Evolutionary conservation across 2,113 vertebrate genomes (phyloP).

Genomic region (Tyto alba): DNA sequence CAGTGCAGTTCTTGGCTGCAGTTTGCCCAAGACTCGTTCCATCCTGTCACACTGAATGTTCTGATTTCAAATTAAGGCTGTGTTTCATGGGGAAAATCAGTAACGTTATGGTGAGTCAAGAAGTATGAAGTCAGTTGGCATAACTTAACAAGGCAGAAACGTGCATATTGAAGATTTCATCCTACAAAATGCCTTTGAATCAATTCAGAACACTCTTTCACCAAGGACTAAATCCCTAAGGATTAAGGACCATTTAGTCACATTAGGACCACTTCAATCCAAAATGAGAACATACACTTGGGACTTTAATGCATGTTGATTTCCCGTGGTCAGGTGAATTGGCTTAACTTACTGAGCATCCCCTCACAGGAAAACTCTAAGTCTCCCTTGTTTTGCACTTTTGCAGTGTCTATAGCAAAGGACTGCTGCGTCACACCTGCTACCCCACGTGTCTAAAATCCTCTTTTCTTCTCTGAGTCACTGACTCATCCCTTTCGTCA

Average conservation of each 20-base stretch:
- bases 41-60: not conserved
- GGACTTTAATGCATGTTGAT: not conserved
- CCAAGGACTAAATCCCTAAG: not conserved
- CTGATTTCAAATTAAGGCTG: not conserved
- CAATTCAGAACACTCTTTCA: not conserved
- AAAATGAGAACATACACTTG: not conserved
- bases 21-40: not conserved
- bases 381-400: not conserved
- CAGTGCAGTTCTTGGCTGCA: not conserved
- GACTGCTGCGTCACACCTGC: not conserved
- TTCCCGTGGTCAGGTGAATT: not conserved
- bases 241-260: slow-evolving; percentile 24
- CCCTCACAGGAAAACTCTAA: not conserved
- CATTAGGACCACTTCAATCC: not conserved
- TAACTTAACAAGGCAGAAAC: not conserved
- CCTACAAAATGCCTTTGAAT: not conserved
- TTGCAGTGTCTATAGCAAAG: not conserved
- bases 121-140: not conserved
- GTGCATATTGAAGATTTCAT: not conserved
- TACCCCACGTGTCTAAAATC: not conserved
- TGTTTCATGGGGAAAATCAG: not conserved
- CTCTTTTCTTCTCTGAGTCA: slow-evolving; percentile 18
- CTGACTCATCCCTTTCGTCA: slow-evolving; percentile 25
- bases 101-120: not conserved
- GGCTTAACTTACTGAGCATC: not conserved